Conservation (phyloP, 2,797 vertebrate species). For the Varecia variegata region DNA sequence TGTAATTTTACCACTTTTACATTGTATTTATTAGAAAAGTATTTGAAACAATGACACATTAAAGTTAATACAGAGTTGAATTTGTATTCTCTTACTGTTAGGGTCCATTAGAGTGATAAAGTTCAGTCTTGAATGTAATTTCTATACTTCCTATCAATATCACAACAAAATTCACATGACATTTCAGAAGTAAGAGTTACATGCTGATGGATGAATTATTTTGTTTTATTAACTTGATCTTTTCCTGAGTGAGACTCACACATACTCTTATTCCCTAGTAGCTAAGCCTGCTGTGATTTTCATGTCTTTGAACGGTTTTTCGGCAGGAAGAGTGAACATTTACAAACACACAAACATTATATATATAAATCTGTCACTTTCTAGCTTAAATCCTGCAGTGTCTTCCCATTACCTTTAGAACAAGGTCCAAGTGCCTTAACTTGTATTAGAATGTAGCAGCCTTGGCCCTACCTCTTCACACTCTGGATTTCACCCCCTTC, state of each 20-base stretch:
- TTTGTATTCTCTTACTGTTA: not conserved
- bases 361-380: not conserved
- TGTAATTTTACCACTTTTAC: not conserved
- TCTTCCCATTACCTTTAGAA: not conserved
- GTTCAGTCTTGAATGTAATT: not conserved
- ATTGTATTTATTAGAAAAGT: not conserved
- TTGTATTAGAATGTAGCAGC: not conserved
- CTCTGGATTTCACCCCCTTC: not conserved
- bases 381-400: not conserved
- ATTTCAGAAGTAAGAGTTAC: not conserved
- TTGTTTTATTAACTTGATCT: constrained; percentile 12
- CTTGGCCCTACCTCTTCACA: not conserved
- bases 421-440: not conserved
- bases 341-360: not conserved
- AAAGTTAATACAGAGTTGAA: not conserved
- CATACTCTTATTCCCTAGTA: not conserved
- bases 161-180: not conserved
- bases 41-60: too few relatives aligned
- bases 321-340: not conserved
- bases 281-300: not conserved
- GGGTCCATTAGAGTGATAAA: not conserved
- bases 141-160: not conserved
- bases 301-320: not conserved
- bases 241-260: not conserved
- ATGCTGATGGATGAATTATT: not conserved